Evolutionary conservation across 2,113 vertebrate genomes (phyloP).

Genomic region (Neogale vison): DNA sequence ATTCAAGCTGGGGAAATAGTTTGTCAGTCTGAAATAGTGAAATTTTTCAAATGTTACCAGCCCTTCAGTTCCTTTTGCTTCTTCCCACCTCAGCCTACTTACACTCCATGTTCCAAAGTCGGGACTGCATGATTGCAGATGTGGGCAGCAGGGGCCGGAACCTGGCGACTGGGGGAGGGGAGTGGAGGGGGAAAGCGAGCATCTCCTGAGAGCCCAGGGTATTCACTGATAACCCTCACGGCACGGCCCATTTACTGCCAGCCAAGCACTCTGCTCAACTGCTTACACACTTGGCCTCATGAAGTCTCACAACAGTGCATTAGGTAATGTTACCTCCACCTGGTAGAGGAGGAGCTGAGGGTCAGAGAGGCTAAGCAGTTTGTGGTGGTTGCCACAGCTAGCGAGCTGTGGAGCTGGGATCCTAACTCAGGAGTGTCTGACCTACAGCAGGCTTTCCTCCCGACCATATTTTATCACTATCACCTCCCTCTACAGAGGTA

Average conservation of each 20-base stretch:
- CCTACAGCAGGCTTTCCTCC: background rate
- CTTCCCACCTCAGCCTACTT: background rate
- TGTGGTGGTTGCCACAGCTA: background rate
- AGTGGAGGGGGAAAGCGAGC: background rate
- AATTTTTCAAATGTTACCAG: background rate
- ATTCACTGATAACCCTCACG: background rate
- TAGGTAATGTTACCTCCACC: too few species aligned
- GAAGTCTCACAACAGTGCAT: background rate
- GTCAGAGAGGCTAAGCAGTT: background rate
- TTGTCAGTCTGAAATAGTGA: background rate
- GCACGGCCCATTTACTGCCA: background rate
- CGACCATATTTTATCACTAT: fast-evolving
- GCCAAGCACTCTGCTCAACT: background rate
- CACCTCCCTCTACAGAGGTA: background rate
- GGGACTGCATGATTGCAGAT: background rate
- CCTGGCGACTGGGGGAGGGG: background rate
- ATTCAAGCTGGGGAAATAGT: background rate
- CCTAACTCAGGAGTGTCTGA: background rate
- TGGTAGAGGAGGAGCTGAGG: background rate
- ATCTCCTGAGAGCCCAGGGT: background rate
- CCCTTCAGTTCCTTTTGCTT: slow-evolving; percentile 26
- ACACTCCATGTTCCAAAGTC: background rate
- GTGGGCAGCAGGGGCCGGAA: background rate
- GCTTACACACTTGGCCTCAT: background rate
- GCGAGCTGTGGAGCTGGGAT: background rate